phyloP scores from a whole-genome alignment of 2,113 vertebrate genomes.

The Xyliphius kryptos region DNA sequence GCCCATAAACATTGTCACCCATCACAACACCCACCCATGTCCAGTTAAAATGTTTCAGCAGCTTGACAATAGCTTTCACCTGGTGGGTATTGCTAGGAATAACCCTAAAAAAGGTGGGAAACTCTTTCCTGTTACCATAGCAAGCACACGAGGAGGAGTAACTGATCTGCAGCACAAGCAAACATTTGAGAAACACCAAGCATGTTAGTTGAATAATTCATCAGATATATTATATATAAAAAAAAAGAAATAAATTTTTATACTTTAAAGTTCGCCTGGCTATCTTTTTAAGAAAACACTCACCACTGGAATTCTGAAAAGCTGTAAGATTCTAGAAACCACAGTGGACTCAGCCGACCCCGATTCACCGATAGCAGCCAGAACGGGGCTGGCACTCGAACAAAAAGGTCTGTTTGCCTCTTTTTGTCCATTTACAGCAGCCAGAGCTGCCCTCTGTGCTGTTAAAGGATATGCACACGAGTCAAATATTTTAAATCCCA shows the following conservation, averaged over 20 bases:
- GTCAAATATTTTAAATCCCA: constrained; percentile 51
- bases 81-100: constrained; percentile 49
- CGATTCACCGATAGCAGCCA: constrained; percentile 47
- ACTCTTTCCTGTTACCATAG: constrained; percentile 56
- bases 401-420: constrained; percentile 36
- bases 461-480: constrained; percentile 46
- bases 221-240: too few species aligned
- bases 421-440: constrained; percentile 41
- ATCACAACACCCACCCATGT: constrained; percentile 61
- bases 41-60: constrained; percentile 61
- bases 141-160: constrained; percentile 66
- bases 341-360: constrained; percentile 59
- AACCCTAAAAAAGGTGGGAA: constrained; percentile 64
- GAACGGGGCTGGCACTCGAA: constrained; percentile 27
- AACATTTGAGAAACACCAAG: background rate
- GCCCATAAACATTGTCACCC: constrained; percentile 63
- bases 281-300: background rate
- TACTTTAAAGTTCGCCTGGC: too few species aligned
- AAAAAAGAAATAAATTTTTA: too few species aligned
- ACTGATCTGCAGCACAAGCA: constrained; percentile 54
- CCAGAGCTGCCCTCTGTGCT: constrained; percentile 42
- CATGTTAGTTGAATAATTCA: too few species aligned
- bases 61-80: constrained; percentile 64
- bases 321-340: constrained; percentile 60
- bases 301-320: constrained; percentile 66